Conservation (phyloP, 2,888 invertebrate genomes). For the Hemithea aestivaria region DNA sequence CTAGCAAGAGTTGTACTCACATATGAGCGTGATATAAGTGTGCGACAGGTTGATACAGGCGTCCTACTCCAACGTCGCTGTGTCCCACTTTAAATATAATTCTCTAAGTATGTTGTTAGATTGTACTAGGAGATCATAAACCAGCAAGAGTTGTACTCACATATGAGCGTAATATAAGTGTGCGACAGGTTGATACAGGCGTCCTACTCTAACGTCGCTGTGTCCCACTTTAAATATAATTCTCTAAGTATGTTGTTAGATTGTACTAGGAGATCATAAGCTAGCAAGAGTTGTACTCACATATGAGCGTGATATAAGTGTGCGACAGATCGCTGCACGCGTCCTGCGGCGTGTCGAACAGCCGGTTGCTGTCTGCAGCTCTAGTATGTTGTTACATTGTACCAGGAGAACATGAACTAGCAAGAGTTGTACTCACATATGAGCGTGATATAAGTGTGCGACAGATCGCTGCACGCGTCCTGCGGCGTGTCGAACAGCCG, state of each 20-base stretch:
- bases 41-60: too few species aligned
- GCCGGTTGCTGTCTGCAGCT: slow-evolving; percentile 83
- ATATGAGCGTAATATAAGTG: slow-evolving; percentile 83
- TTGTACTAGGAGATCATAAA: too few species aligned
- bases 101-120: too few species aligned
- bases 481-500: slow-evolving; percentile 80
- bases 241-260: too few species aligned
- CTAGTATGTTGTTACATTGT: slow-evolving; percentile 86
- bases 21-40: slow-evolving; percentile 83
- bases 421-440: slow-evolving; percentile 83
- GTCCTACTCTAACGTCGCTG: slow-evolving; percentile 78
- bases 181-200: slow-evolving; percentile 78
- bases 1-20: too few species aligned
- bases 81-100: too few species aligned
- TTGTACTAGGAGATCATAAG: too few species aligned
- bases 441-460: slow-evolving; percentile 80
- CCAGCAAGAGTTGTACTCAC: too few species aligned
- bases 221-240: slow-evolving; percentile 84
- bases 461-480: slow-evolving; percentile 81
- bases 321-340: slow-evolving; percentile 79
- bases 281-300: too few species aligned
- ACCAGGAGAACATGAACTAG: too few species aligned
- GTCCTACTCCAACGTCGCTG: too few species aligned
- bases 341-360: slow-evolving; percentile 81
- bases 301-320: slow-evolving; percentile 83